Evolutionary conservation across 2,113 vertebrate species (phyloP), one percentile per base, ranked within the genome.

Genomic region (Platycercus adscitus): DNA sequence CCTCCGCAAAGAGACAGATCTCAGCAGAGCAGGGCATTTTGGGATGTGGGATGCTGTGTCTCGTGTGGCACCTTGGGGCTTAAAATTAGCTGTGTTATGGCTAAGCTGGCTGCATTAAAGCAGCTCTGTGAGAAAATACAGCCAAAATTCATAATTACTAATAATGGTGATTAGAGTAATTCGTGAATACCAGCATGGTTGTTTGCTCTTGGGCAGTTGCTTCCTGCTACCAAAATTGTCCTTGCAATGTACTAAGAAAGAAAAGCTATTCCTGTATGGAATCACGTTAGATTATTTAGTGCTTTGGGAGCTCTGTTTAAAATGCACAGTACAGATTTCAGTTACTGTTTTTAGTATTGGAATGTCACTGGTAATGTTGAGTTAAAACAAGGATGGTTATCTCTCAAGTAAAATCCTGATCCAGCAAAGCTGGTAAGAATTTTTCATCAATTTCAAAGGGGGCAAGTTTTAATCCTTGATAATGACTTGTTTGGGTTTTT

Each of bases 381-480:
- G 19, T 68, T 81, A 52, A 81, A 71, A 43, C 10, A 47, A 19
- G 61, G 31, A 17, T 71, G 47, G 39, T 76, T 91, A 15, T 69
- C 75, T 72, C 53, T n/a, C 49, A 60, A 79, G 25, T 53, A 37
- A 94, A 85, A 73, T 82, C 49, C 39, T 7, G 17, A 68, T 35
- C 44, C 63, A 39, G 47, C 47, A 77, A 89, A 71, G 14, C 25
- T 65, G n/a, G 33, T 88, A 77, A 50, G 43, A 82, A 13, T 72
- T 89, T 87, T 79, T 86, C 37, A 75, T 89, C 55, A 47, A 35
- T 39, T 70, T 88, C 35, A 24, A 80, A 69, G 28, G 21, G 49
- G 64, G 52, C 28, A 75, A 63, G 35, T 60, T 90, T 87, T 95
- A 60, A 75, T 73, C 79, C 68, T 60, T 75, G 71, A 43, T 64